A percentile compares a stretch with the other conserved stretches of the same genome.
Evolutionary conservation across 2,113 vertebrate genomes (phyloP).

Genomic region (Scophthalmus maximus): DNA sequence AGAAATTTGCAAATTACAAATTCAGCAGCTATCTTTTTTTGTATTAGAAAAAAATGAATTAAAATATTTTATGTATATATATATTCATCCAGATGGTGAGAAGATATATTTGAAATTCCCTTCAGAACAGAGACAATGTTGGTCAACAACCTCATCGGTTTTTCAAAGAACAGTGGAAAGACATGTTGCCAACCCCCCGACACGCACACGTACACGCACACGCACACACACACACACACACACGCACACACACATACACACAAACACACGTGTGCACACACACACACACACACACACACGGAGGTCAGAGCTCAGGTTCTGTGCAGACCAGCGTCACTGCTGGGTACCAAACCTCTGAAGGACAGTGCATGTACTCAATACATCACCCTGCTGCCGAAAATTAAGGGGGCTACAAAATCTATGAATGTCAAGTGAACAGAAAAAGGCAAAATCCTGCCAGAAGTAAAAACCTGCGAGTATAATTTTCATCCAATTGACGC

Average conservation of each 20-base stretch:
- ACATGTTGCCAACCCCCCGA: background rate
- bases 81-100: background rate
- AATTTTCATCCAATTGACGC: conserved; percentile 6
- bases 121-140: background rate
- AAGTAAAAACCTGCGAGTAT: conserved; percentile 31
- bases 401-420: conserved; percentile 24
- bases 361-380: background rate
- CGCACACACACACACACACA: background rate
- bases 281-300: background rate
- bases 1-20: background rate
- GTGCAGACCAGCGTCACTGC: conserved; percentile 6
- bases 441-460: conserved; percentile 17
- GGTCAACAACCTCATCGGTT: background rate
- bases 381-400: conserved; percentile 35
- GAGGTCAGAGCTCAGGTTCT: conserved; percentile 29
- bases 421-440: conserved; percentile 37
- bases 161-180: background rate
- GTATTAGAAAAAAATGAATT: background rate
- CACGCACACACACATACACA: background rate
- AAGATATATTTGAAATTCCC: background rate
- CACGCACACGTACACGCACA: background rate
- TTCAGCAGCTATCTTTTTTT: background rate
- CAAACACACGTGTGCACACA: background rate
- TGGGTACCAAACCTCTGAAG: too few relatives aligned
- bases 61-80: too few relatives aligned